Conservation (phyloP, 2,113 vertebrate genomes). For the Loxodonta africana region DNA sequence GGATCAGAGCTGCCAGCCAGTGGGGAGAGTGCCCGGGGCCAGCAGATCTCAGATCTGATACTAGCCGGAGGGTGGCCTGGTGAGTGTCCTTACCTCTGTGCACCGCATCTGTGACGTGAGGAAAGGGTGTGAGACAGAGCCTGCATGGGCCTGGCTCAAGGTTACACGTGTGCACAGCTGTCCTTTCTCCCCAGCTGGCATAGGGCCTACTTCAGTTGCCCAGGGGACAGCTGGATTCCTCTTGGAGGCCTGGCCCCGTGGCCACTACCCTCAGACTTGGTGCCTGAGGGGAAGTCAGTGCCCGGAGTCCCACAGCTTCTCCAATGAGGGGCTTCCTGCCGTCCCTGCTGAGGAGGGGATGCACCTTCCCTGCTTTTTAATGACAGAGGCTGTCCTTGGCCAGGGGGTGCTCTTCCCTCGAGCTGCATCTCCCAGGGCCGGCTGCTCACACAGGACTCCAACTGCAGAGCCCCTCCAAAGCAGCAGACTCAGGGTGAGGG, state of each 20-base stretch:
- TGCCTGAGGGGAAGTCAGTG: neutral
- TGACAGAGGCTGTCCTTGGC: neutral
- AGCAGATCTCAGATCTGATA: neutral
- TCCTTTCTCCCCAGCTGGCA: neutral
- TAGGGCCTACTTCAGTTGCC: neutral
- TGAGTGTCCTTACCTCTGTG: neutral
- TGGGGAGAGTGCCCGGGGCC: neutral
- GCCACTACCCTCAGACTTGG: neutral
- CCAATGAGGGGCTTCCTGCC: neutral
- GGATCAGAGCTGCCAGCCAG: neutral
- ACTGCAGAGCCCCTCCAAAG: neutral
- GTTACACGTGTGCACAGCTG: neutral
- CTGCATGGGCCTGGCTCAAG: neutral
- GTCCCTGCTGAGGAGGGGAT: rapidly evolving
- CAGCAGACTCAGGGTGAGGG: rapidly evolving
- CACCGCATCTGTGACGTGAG: neutral
- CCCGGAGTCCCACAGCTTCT: neutral
- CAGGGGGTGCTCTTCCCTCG: neutral
- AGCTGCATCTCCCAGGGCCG: rapidly evolving
- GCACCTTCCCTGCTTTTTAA: neutral
- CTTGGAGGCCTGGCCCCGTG: neutral
- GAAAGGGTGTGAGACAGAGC: neutral
- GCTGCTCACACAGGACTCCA: neutral
- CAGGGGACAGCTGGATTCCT: neutral
- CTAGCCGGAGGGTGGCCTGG: neutral